Conservation (phyloP, 2,113 vertebrate species). For the Odontophorus gujanensis region DNA sequence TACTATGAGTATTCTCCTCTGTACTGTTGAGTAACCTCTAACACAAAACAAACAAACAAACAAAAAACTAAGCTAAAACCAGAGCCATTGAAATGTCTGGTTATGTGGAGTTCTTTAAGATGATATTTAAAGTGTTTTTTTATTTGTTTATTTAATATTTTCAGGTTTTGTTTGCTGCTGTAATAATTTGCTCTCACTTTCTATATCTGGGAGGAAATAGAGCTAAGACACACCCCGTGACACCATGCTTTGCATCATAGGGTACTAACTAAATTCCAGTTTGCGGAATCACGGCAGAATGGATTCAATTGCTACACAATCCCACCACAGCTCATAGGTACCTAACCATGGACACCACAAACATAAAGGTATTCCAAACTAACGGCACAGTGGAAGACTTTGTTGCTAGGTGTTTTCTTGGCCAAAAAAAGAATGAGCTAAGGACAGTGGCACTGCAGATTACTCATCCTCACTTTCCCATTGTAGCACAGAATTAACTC, state of each 20-base stretch:
- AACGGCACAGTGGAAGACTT: not conserved
- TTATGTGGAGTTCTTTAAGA: not conserved
- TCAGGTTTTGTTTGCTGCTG: not conserved
- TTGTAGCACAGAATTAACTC: not conserved
- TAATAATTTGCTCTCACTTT: not conserved
- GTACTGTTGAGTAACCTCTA: not conserved
- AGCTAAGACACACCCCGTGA: accelerated
- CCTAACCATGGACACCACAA: not conserved
- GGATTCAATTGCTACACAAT: not conserved
- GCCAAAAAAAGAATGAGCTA: not conserved
- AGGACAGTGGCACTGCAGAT: not conserved
- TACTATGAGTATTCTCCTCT: not conserved
- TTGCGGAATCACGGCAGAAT: not conserved
- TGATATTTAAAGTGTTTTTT: not conserved
- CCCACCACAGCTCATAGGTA: not conserved
- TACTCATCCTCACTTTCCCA: not conserved
- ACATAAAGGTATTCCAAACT: not conserved
- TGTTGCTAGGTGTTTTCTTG: not conserved
- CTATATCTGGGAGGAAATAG: not conserved
- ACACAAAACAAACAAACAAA: not conserved
- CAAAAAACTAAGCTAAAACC: not conserved
- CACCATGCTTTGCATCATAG: not conserved
- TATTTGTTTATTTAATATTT: not conserved
- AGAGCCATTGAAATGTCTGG: not conserved
- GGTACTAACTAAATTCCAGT: not conserved